Conservation (phyloP, 2,797 vertebrate genomes). For the Syncerus caffer region DNA sequence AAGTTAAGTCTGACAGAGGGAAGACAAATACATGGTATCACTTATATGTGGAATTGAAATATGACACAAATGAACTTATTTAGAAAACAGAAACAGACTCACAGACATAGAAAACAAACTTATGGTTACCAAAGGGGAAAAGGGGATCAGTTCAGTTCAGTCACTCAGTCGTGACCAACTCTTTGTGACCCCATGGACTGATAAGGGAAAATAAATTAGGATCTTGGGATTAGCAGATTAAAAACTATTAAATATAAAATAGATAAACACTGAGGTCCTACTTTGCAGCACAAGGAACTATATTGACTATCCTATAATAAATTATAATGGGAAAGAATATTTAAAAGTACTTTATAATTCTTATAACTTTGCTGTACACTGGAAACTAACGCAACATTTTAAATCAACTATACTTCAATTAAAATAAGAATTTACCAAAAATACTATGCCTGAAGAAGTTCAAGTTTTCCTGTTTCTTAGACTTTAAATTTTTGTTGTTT, state of each 20-base stretch:
- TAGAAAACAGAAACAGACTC: not conserved
- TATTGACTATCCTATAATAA: not conserved
- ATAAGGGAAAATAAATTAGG: not conserved
- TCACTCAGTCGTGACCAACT: not conserved
- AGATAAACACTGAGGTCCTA: not conserved
- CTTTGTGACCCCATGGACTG: not conserved
- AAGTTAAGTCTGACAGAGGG: not conserved
- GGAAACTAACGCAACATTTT: not conserved
- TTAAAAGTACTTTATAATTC: not conserved
- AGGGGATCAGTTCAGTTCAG: not conserved
- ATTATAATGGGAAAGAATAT: not conserved
- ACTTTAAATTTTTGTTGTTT: constrained; percentile 37
- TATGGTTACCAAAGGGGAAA: not conserved
- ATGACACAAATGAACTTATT: not conserved
- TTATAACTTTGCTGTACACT: not conserved
- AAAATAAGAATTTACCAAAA: not conserved
- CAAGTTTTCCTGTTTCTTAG: not conserved
- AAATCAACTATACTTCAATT: not conserved
- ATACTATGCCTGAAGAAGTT: not conserved
- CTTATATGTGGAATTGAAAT: not conserved
- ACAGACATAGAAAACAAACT: not conserved
- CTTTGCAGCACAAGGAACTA: not conserved
- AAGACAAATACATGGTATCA: not conserved
- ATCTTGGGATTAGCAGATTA: not conserved
- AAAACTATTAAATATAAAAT: not conserved